phyloP scores from a whole-genome alignment of 2,797 vertebrate species.

The Lutjanus campechanus region DNA sequence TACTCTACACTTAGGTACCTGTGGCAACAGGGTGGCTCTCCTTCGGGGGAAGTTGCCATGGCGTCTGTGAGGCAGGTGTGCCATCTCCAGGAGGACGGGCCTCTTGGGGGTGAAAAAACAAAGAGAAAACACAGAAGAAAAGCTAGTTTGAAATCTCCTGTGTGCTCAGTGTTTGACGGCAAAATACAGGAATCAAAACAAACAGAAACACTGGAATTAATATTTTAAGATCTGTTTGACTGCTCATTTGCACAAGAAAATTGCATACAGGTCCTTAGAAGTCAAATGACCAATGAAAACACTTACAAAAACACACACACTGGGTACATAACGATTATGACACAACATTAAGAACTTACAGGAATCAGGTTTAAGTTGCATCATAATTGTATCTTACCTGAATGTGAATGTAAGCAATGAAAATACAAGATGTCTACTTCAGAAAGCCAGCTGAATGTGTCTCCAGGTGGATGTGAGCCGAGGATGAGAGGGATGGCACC shows the following conservation, averaged over 20 bases:
- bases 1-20: constrained; percentile 32
- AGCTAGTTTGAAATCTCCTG: constrained; percentile 47
- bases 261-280: neutral
- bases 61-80: constrained; percentile 45
- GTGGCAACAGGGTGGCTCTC: constrained; percentile 50
- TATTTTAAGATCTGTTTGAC: neutral
- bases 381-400: constrained; percentile 38
- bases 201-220: neutral
- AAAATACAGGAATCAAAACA: constrained; percentile 42
- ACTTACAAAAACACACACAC: neutral
- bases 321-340: neutral
- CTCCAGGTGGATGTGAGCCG: constrained; percentile 40
- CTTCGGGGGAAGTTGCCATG: constrained; percentile 77
- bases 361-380: neutral
- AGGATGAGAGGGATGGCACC: constrained; percentile 27
- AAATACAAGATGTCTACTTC: constrained; percentile 37
- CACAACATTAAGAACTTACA: neutral
- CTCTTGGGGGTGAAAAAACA: constrained; percentile 54
- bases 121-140: constrained; percentile 49
- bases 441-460: constrained; percentile 40
- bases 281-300: neutral
- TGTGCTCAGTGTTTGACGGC: constrained; percentile 38
- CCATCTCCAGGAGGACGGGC: constrained; percentile 66
- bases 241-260: neutral
- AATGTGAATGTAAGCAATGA: neutral